Evolutionary conservation across 2,113 vertebrate species (phyloP).

Genomic region (Lathamus discolor): DNA sequence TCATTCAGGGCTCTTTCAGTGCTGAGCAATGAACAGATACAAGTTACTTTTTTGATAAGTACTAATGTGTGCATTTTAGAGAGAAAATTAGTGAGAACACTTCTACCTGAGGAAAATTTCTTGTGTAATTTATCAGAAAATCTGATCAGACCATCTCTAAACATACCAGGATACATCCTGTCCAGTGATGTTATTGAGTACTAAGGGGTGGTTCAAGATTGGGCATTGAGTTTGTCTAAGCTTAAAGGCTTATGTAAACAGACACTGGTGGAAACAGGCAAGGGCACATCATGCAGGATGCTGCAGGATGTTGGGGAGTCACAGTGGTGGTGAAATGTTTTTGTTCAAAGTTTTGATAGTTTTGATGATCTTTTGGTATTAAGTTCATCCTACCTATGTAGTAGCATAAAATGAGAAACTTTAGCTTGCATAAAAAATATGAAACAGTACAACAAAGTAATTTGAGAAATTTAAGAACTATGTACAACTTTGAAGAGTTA

Average conservation of each 20-base stretch:
- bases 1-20: neutral
- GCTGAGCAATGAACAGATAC: neutral
- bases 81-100: neutral
- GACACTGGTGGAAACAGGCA: neutral
- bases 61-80: neutral
- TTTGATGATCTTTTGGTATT: constrained; percentile 25
- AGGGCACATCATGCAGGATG: neutral
- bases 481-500: neutral
- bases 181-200: neutral
- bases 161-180: neutral
- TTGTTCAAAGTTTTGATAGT: constrained; percentile 7
- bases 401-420: constrained; percentile 21
- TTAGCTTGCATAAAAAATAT: neutral
- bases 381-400: neutral
- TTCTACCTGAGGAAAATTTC: neutral
- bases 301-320: constrained; percentile 9
- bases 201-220: neutral
- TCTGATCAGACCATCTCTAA: neutral
- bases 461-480: neutral
- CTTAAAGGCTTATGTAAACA: neutral
- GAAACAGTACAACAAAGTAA: neutral
- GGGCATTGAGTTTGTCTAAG: neutral
- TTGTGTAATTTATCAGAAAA: neutral
- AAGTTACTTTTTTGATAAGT: neutral
- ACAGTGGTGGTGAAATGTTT: neutral